These are phyloP conservation scores for Orchestia grillus DNA, from an alignment of 1,140 invertebrate species.

Conservation along the genomic window DNA sequence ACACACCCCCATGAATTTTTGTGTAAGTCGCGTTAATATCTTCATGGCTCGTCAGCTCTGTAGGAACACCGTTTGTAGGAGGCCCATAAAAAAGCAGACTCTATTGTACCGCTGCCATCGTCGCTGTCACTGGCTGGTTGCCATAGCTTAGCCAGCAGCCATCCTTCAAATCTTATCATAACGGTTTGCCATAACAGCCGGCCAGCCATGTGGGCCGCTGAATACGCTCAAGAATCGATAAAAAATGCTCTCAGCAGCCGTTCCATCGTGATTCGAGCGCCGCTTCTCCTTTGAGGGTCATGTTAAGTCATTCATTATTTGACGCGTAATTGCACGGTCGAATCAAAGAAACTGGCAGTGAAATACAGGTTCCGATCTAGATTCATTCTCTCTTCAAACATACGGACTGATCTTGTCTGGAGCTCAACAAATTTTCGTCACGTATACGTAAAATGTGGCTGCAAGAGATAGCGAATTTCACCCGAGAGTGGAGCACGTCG, in stretches of 20 bases:
- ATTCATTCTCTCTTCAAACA: not conserved
- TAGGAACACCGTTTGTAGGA: not conserved
- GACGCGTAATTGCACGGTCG: not conserved
- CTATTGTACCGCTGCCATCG: not conserved
- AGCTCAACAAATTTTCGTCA: not conserved
- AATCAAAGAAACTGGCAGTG: not conserved
- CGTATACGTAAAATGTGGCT: not conserved
- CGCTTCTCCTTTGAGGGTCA: not conserved
- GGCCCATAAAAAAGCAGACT: not conserved
- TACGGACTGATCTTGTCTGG: not conserved
- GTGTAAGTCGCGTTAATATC: slow-evolving; percentile 15
- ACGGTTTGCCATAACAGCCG: slow-evolving; percentile 49
- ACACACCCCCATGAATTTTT: not conserved
- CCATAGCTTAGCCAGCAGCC: slow-evolving; percentile 34
- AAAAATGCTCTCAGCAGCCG: not conserved
- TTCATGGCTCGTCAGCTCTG: slow-evolving; percentile 23
- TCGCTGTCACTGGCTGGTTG: slow-evolving; percentile 32
- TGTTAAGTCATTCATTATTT: not conserved
- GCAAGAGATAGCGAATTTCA: not conserved
- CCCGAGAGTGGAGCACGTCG: not conserved
- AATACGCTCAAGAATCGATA: slow-evolving; percentile 36
- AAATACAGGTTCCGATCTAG: not conserved
- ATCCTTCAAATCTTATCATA: slow-evolving; percentile 54
- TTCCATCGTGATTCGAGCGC: not conserved
- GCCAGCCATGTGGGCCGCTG: slow-evolving; percentile 20